Evolutionary conservation across 37 sponge, comb jelly and placozoan genomes (phyloP).

Genomic region (Theonella swinhoei): DNA sequence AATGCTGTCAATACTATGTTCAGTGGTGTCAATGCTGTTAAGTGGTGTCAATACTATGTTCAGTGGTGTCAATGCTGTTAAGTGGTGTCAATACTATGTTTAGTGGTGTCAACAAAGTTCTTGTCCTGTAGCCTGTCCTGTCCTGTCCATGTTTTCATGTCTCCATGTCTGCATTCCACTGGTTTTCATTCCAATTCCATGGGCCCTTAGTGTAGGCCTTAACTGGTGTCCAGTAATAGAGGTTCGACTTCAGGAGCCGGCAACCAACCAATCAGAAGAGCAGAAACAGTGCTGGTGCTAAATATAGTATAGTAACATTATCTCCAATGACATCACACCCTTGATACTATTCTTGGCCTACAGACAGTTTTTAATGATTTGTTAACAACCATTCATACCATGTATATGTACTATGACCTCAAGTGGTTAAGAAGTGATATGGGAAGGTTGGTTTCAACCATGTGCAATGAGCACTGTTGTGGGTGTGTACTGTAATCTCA

Average conservation of each 20-base stretch:
- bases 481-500: no score
- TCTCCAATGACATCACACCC: neutral
- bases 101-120: neutral
- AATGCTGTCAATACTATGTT: neutral
- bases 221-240: conserved; percentile 45
- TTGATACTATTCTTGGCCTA: neutral
- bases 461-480: no score
- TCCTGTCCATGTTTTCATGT: no score
- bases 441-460: no score
- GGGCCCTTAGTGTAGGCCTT: no score
- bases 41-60: neutral
- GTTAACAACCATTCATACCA: no score
- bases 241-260: conserved; percentile 54
- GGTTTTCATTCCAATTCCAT: no score
- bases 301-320: neutral
- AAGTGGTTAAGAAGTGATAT: no score
- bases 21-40: neutral
- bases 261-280: conserved; percentile 26
- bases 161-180: no score
- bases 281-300: conserved; percentile 43
- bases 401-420: no score
- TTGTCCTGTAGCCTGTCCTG: no score
- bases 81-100: neutral
- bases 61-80: neutral
- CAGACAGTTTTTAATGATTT: neutral